Evolutionary conservation across 2,888 invertebrate species (phyloP).

Genomic region (Scaeva pyrastri): DNA sequence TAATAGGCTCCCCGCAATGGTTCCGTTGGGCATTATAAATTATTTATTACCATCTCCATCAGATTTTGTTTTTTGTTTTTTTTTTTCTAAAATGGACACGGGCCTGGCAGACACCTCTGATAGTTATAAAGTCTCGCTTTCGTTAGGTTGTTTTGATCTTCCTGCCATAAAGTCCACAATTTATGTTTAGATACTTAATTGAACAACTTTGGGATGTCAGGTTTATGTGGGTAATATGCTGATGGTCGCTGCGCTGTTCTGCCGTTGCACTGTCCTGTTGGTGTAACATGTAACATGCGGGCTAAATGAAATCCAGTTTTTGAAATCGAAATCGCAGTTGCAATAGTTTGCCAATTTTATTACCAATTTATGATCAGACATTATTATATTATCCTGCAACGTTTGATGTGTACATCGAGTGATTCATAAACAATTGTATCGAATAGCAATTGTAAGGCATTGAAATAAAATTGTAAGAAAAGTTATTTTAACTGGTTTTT

Average conservation of each 20-base stretch:
- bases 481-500: slow-evolving; percentile 10
- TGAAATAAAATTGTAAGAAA: slow-evolving; percentile 20
- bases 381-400: slow-evolving; percentile 35
- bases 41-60: slow-evolving; percentile 44
- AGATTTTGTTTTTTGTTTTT: background rate
- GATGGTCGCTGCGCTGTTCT: background rate
- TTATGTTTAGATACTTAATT: slow-evolving; percentile 71
- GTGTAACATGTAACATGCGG: background rate
- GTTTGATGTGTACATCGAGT: slow-evolving; percentile 22
- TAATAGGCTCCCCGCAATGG: background rate
- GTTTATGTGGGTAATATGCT: background rate
- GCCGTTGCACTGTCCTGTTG: too few species aligned
- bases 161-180: slow-evolving; percentile 67
- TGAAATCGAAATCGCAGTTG: slow-evolving; percentile 27
- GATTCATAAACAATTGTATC: slow-evolving; percentile 40
- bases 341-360: slow-evolving; percentile 64
- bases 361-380: slow-evolving; percentile 59
- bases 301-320: slow-evolving; percentile 43
- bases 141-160: slow-evolving; percentile 44
- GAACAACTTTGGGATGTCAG: slow-evolving; percentile 42
- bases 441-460: slow-evolving; percentile 22
- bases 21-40: background rate
- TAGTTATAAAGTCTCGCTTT: slow-evolving; percentile 57
- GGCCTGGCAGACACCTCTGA: slow-evolving; percentile 34
- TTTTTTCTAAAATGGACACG: too few species aligned